These are phyloP conservation scores for Noctua janthina DNA, from an alignment of 2,888 invertebrate species.

Conservation along the genomic window DNA sequence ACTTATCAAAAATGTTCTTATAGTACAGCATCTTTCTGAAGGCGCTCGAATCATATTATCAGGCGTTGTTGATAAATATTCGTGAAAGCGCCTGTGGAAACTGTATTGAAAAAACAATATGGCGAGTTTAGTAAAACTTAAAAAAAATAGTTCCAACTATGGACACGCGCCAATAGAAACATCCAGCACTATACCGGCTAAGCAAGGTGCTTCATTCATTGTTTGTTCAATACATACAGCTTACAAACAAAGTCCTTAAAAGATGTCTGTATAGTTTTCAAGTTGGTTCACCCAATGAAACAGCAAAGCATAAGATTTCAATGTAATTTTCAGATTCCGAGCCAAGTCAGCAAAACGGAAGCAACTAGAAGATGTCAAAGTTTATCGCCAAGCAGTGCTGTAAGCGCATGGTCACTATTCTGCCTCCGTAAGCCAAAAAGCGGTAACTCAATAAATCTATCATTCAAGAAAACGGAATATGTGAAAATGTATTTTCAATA, in stretches of 20 bases:
- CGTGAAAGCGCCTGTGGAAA: neutral
- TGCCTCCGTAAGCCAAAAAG: neutral
- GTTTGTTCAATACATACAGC: neutral
- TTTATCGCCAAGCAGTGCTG: conserved; percentile 74
- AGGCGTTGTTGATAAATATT: neutral
- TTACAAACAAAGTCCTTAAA: neutral
- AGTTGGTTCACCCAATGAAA: neutral
- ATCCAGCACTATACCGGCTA: neutral
- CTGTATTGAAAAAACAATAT: neutral
- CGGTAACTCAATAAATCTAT: neutral
- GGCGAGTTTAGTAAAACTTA: too few relatives aligned
- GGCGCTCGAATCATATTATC: neutral
- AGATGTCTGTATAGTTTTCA: neutral
- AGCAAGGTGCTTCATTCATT: neutral
- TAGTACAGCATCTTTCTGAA: neutral
- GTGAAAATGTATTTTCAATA: neutral
- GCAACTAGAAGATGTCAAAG: conserved; percentile 79
- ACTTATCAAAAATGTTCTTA: neutral
- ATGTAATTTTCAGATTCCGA: conserved; percentile 61
- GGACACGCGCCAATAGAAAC: neutral
- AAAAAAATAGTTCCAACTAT: neutral
- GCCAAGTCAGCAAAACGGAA: conserved; percentile 63
- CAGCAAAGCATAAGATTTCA: neutral
- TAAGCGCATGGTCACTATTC: conserved; percentile 64
- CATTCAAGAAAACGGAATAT: neutral